phyloP scores from a whole-genome alignment of 1,140 invertebrate species.

The Heliconius congener region DNA sequence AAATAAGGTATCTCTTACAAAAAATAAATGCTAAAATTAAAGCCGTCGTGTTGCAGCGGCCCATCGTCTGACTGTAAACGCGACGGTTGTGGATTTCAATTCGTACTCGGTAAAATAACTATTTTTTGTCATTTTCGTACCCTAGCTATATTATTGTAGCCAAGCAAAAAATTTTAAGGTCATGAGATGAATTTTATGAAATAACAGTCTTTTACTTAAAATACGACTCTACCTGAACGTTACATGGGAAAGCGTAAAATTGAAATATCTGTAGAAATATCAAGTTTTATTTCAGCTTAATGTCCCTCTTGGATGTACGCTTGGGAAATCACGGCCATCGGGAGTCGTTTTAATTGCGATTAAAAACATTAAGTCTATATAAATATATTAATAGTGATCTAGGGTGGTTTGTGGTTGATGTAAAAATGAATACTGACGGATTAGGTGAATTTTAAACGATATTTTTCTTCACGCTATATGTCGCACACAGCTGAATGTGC shows the following conservation, averaged over 20 bases:
- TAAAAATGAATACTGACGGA: background rate
- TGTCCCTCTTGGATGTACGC: constrained; percentile 19
- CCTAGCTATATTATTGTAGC: too few species aligned
- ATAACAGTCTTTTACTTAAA: background rate
- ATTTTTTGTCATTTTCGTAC: too few species aligned
- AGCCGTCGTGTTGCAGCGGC: too few species aligned
- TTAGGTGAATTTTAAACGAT: background rate
- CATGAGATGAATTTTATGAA: background rate
- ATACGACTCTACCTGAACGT: background rate
- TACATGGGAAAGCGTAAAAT: background rate
- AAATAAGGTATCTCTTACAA: too few species aligned
- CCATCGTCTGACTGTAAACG: too few species aligned
- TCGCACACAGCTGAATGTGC: too few species aligned
- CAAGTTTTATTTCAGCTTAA: background rate
- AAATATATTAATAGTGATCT: background rate
- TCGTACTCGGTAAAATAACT: too few species aligned
- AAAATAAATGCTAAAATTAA: too few species aligned
- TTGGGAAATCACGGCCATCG: constrained; percentile 13
- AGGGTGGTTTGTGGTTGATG: background rate
- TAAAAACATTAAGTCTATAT: constrained; percentile 1
- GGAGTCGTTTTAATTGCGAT: background rate
- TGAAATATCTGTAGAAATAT: constrained; percentile 10
- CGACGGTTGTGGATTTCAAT: too few species aligned
- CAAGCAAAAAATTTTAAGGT: too few species aligned
- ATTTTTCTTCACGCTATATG: too few species aligned